Conservation (phyloP, 2,888 invertebrate species). For the Synanthedon formicaeformis region DNA sequence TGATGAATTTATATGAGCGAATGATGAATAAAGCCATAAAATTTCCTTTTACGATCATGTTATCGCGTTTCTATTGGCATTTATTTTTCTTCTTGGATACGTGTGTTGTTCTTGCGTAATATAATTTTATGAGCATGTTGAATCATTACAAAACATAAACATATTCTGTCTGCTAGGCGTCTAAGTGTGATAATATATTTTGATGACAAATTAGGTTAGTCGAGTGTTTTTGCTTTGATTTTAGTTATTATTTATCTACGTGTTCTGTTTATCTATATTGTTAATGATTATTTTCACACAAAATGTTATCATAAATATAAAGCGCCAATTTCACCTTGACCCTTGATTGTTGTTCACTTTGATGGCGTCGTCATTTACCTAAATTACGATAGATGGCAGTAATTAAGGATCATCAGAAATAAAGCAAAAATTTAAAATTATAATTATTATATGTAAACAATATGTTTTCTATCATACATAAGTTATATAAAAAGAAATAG, state of each 20-base stretch:
- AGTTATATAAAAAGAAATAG: too few relatives aligned
- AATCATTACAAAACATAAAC: constrained; percentile 33
- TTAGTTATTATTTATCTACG: not conserved
- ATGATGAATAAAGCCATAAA: constrained; percentile 69
- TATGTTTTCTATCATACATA: too few relatives aligned
- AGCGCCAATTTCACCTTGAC: not conserved
- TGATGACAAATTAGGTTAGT: constrained; percentile 5
- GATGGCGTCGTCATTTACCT: not conserved
- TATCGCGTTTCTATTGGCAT: constrained; percentile 60
- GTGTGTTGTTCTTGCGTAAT: constrained; percentile 26
- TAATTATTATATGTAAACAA: too few relatives aligned
- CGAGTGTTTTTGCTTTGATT: constrained; percentile 3
- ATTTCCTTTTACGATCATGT: constrained; percentile 54
- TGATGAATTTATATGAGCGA: constrained; percentile 66
- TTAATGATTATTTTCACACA: too few relatives aligned
- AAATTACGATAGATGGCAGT: not conserved
- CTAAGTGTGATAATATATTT: constrained; percentile 5
- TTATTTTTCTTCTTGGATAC: constrained; percentile 39
- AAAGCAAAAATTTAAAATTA: too few relatives aligned
- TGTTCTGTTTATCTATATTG: not conserved
- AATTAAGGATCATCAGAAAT: not conserved
- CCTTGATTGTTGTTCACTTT: not conserved
- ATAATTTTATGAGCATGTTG: constrained; percentile 26
- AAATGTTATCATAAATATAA: too few relatives aligned
- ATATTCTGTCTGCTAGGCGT: constrained; percentile 10